phyloP scores from a whole-genome alignment of 2,113 vertebrate genomes.

The Microtus richardsoni region DNA sequence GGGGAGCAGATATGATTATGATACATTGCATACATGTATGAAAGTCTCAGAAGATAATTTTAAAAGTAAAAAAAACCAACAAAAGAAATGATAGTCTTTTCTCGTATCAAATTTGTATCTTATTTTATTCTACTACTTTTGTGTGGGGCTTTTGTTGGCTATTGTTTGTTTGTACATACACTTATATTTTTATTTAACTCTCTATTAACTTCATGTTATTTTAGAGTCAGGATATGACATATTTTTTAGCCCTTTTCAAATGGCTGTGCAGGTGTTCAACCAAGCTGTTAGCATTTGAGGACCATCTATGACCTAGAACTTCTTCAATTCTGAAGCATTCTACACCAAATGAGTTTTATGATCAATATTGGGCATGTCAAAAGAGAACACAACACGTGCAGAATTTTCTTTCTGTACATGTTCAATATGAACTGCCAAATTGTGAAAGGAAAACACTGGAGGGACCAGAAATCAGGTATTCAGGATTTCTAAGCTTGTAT shows the following conservation, averaged over 20 bases:
- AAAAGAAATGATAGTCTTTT: neutral
- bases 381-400: neutral
- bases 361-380: neutral
- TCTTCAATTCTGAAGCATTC: neutral
- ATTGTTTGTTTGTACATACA: neutral
- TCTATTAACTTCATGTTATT: conserved; percentile 38
- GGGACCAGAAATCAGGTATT: neutral
- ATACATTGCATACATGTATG: neutral
- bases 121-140: neutral
- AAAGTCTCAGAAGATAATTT: neutral
- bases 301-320: neutral
- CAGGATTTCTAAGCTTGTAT: neutral
- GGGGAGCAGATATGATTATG: neutral
- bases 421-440: neutral
- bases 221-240: neutral
- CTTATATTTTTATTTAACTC: conserved; percentile 28
- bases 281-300: neutral
- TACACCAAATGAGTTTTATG: neutral
- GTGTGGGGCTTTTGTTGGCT: neutral
- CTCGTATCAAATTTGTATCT: neutral
- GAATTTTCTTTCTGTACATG: neutral
- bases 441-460: neutral
- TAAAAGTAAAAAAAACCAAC: neutral
- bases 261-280: conserved; percentile 19
- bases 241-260: conserved; percentile 41